Conservation (phyloP, 2,797 vertebrate genomes). For the Myripristis jacobus region DNA sequence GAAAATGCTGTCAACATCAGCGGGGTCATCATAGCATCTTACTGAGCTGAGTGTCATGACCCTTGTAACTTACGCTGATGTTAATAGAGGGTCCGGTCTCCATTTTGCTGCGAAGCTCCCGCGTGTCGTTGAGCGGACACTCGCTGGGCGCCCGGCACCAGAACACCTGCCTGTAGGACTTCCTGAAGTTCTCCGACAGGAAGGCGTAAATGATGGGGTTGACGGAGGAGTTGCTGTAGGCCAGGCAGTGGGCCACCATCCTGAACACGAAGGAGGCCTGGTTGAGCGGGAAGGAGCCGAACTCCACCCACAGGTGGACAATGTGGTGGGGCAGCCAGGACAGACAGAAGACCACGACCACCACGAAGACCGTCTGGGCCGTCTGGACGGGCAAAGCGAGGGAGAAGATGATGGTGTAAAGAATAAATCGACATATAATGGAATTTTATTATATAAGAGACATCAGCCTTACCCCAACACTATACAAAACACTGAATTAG, state of each 20-base stretch:
- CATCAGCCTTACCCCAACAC: no score
- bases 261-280: constrained; percentile 94
- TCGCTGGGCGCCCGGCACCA: constrained; percentile 83
- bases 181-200: constrained; percentile 97
- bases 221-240: constrained; percentile 98
- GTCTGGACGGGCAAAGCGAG: constrained; percentile 91
- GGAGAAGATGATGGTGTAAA: no score
- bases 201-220: constrained; percentile 99
- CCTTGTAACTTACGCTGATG: constrained; percentile 56
- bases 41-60: constrained; percentile 53
- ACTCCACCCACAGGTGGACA: constrained; percentile 95
- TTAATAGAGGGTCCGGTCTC: constrained; percentile 93
- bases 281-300: constrained; percentile 94
- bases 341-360: constrained; percentile 97
- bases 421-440: no score
- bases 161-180: constrained; percentile 97
- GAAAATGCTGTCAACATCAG: background rate
- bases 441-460: no score
- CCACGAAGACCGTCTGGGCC: constrained; percentile 96
- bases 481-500: no score
- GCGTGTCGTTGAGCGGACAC: constrained; percentile 83
- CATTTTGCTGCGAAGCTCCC: constrained; percentile 88
- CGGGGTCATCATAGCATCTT: constrained; percentile 56
- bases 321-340: constrained; percentile 98
- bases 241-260: constrained; percentile 93